Base-by-base conservation (phyloP, 2,113 vertebrate species). In the Aramus guarauna region DNA sequence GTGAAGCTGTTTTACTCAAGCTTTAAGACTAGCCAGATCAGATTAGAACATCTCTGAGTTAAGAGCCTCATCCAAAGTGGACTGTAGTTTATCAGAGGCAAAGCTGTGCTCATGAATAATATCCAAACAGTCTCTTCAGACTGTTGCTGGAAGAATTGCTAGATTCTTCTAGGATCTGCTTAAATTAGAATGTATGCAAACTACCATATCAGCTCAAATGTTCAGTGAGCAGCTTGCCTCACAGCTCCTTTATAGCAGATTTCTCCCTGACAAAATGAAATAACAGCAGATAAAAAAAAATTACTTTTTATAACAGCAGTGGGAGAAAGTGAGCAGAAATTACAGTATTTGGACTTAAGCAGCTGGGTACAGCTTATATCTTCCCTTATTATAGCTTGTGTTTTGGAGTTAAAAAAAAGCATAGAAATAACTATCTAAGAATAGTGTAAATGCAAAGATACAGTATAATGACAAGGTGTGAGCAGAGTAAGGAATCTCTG, bases 131-230 rank as follows among this genome's bases (percentile, higher is more conserved):
- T 36, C 27, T 77, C 58, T 77, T 66, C 52, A 66, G 18, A 37
- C 19, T 66, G 16, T 53, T 81, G 18, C 50, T 83, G 39, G 58
- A 93, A 91, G 30, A 88, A 92, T 11, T 85, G 34, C 41, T 77
- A 72, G 76, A 86, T 91, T 89, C 45, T 85, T 81, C 56, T 52
- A 96, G 58, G 56, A 91, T 83, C 60, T 92, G 66, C 77, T 88
- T 90, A 77, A 88, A 96, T 76, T 63, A 71, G n/a, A 75, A 45
- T 36, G 34, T 37, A 32, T 74, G 29, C 73, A 89, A 95, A 73
- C 81, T 55, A 72, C 43, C 4, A 3, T 53, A 90, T 78, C 67
- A 88, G 37, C 56, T 85, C 60, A 82, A 87, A 58, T 18, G 36
- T 74, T 92, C 68, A 63, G 58, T 5, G 6, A 93, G 88, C 56